Conservation (phyloP, 2,797 vertebrate species). For the Calcarius lapponicus region DNA sequence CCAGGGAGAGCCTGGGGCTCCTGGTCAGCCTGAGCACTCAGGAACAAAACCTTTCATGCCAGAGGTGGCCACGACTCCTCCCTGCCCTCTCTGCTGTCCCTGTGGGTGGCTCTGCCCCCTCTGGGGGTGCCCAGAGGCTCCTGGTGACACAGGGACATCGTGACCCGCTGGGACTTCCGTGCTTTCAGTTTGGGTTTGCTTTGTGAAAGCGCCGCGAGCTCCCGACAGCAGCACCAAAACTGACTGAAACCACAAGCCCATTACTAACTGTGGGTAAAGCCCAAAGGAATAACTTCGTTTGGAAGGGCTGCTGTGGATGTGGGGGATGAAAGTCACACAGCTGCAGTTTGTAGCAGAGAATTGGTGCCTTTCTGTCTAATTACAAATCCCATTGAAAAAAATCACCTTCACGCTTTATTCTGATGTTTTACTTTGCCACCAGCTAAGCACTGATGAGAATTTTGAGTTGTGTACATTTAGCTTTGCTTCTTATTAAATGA, state of each 20-base stretch:
- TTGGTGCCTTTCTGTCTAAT: neutral
- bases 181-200: neutral
- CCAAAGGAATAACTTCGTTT: neutral
- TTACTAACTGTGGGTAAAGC: neutral
- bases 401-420: neutral
- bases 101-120: neutral
- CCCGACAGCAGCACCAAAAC: neutral
- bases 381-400: neutral
- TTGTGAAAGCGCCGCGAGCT: neutral
- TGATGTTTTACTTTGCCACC: neutral
- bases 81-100: neutral
- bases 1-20: neutral
- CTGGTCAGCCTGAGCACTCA: accelerated
- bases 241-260: neutral
- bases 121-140: neutral
- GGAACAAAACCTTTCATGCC: neutral
- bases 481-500: neutral
- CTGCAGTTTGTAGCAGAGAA: neutral
- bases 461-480: neutral
- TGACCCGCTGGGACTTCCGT: neutral
- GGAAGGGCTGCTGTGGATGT: neutral
- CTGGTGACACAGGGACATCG: neutral
- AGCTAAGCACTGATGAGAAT: neutral
- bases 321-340: neutral
- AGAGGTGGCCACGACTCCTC: accelerated